Conservation (phyloP, 2,113 vertebrate species). For the Lagopus leucura region DNA sequence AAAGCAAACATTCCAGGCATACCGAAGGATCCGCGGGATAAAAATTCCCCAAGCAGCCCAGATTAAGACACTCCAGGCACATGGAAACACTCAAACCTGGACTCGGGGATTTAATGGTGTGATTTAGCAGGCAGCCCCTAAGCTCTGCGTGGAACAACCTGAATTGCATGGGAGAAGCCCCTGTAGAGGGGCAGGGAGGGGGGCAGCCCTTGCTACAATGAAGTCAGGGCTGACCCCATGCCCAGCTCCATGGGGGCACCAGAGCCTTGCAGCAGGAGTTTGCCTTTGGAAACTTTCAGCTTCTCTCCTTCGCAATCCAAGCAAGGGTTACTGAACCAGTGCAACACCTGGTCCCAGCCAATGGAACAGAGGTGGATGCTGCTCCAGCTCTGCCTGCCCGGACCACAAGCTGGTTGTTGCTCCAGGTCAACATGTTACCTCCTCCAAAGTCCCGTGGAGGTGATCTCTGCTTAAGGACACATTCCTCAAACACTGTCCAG, state of each 20-base stretch:
- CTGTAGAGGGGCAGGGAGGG: neutral
- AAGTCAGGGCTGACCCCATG: slow-evolving; percentile 19
- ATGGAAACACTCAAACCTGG: slow-evolving; percentile 59
- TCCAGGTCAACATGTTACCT: accelerated
- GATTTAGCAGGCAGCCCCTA: neutral
- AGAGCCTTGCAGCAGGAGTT: neutral
- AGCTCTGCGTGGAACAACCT: neutral
- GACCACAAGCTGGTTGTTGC: accelerated
- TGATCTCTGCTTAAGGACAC: neutral
- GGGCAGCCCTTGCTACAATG: neutral
- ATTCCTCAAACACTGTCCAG: neutral
- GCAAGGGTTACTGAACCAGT: neutral
- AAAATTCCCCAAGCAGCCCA: slow-evolving; percentile 62
- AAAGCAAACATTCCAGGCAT: slow-evolving; percentile 75
- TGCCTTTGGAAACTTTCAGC: neutral
- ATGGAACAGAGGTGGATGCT: neutral
- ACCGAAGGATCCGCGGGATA: slow-evolving; percentile 58
- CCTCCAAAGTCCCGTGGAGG: neutral
- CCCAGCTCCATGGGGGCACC: slow-evolving; percentile 2
- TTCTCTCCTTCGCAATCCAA: neutral
- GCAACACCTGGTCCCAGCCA: accelerated
- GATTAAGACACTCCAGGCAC: slow-evolving; percentile 66
- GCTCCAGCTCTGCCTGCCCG: accelerated
- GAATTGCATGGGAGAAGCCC: neutral
- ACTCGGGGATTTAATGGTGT: slow-evolving; percentile 40